A percentile compares a stretch with the other conserved stretches of the same genome.
phyloP scores from a whole-genome alignment of 2,888 invertebrate genomes.

The Brassicogethes aeneus region DNA sequence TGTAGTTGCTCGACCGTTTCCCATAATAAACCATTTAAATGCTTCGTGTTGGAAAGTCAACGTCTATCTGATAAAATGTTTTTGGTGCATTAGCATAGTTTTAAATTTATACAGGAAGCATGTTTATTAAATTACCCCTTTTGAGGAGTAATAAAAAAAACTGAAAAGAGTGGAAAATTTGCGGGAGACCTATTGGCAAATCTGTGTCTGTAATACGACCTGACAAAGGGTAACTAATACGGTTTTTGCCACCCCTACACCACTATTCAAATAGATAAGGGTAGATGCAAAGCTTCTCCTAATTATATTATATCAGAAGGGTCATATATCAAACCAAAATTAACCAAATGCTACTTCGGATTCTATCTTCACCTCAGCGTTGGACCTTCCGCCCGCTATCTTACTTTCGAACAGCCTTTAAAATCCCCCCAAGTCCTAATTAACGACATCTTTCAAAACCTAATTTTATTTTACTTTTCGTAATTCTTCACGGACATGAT shows the following conservation, averaged over 20 bases:
- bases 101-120: no score
- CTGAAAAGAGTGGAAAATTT: constrained; percentile 1
- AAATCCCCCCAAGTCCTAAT: background rate
- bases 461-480: constrained; percentile 6
- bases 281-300: constrained; percentile 40
- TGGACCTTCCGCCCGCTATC: constrained; percentile 2
- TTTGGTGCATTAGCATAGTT: no score
- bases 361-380: constrained; percentile 22
- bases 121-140: background rate
- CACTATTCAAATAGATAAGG: constrained; percentile 42
- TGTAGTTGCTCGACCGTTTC: no score
- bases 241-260: constrained; percentile 40
- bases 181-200: constrained; percentile 19
- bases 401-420: background rate
- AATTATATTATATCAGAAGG: constrained; percentile 42
- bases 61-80: no score
- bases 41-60: no score
- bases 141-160: background rate
- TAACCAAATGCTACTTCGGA: constrained; percentile 28
- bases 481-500: no score
- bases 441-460: constrained; percentile 8
- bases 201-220: constrained; percentile 32
- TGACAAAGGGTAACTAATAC: constrained; percentile 40
- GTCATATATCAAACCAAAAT: constrained; percentile 40
- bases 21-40: no score